Evolutionary conservation across 2,888 invertebrate species (phyloP).

Genomic region (Hetaerina titia): DNA sequence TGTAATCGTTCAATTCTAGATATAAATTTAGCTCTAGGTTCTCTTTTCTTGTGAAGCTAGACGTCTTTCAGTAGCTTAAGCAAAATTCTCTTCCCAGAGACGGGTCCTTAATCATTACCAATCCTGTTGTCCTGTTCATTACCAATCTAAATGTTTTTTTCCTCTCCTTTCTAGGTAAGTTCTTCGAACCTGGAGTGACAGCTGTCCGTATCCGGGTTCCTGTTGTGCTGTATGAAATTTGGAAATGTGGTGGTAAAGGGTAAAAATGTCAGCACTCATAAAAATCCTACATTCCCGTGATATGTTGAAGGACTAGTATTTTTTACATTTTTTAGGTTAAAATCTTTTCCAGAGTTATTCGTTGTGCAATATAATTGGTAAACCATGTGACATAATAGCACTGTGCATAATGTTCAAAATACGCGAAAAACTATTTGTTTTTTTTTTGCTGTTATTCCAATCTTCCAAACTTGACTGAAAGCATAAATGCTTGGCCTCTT

Average conservation of each 20-base stretch:
- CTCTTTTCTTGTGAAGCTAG: too few species aligned
- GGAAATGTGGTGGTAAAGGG: conserved; percentile 27
- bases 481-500: neutral
- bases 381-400: neutral
- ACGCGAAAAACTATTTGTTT: neutral
- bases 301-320: neutral
- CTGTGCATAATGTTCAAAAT: neutral
- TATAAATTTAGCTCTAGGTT: too few species aligned
- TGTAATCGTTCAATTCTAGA: too few species aligned
- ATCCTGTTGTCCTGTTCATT: too few species aligned
- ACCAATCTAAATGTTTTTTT: neutral
- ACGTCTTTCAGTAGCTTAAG: too few species aligned
- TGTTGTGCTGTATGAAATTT: neutral
- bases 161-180: conserved; percentile 52
- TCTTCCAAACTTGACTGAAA: neutral
- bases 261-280: conserved; percentile 44
- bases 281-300: neutral
- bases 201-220: neutral
- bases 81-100: too few species aligned
- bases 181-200: neutral
- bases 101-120: too few species aligned
- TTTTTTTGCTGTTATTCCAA: neutral
- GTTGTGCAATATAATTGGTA: too few species aligned
- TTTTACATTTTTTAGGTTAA: neutral
- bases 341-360: neutral